These are phyloP conservation scores for Pristis pectinata DNA, from an alignment of 2,797 vertebrate species.

Conservation along the genomic window DNA sequence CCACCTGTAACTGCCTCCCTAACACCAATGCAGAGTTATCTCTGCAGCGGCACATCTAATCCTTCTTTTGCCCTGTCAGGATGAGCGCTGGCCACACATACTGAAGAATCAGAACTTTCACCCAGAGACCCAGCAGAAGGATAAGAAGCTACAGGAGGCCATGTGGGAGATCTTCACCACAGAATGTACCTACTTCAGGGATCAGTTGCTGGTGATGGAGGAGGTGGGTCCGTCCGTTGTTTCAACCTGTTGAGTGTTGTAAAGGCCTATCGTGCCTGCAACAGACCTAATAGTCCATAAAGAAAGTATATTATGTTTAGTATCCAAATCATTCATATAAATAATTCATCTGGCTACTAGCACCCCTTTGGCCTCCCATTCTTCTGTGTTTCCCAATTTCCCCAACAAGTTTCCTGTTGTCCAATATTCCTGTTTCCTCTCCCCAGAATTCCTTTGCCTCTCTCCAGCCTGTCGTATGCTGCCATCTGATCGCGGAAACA, in stretches of 20 bases:
- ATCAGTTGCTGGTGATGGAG: slow-evolving; percentile 86
- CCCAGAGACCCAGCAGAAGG: slow-evolving; percentile 50
- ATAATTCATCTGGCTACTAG: too few species aligned
- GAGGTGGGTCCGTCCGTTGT: slow-evolving; percentile 59
- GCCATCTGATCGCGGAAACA: background rate
- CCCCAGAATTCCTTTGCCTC: background rate
- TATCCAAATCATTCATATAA: too few species aligned
- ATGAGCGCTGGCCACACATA: slow-evolving; percentile 71
- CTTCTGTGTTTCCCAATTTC: too few species aligned
- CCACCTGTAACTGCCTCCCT: background rate
- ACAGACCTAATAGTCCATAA: background rate
- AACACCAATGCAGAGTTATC: background rate
- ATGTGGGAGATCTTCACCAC: slow-evolving; percentile 86
- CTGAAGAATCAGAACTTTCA: slow-evolving; percentile 57
- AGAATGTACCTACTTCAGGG: slow-evolving; percentile 86
- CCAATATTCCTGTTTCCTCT: background rate
- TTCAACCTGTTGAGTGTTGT: slow-evolving; percentile 41
- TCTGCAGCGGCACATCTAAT: slow-evolving; percentile 32
- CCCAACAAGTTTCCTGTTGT: too few species aligned
- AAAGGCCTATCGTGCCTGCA: too few species aligned
- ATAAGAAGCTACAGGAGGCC: slow-evolving; percentile 66
- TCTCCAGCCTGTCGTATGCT: background rate
- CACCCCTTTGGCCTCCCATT: too few species aligned
- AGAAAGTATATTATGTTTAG: background rate
- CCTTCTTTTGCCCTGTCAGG: slow-evolving; percentile 51